Percentiles rank a stretch among this genome's conserved stretches.
phyloP scores from a whole-genome alignment of 2,888 invertebrate genomes.

The Lepidocyrtinus sp. region DNA sequence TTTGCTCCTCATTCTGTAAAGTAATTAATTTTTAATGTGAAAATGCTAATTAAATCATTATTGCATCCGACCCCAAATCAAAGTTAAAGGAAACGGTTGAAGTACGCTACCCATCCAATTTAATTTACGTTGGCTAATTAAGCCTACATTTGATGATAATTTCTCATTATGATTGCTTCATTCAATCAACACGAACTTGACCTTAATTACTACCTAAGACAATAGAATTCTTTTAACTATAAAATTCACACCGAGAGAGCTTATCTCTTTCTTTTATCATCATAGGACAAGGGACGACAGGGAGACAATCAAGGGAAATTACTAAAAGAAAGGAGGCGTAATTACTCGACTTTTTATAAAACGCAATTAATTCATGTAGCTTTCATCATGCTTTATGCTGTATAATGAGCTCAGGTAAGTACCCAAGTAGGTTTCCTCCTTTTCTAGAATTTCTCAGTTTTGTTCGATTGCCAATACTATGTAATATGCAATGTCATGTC shows the following conservation, averaged over 20 bases:
- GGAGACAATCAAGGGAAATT: not conserved
- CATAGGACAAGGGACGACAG: not conserved
- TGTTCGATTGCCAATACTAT: no score
- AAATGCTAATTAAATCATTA: not conserved
- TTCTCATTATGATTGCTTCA: not conserved
- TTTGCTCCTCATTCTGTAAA: slow-evolving; percentile 90
- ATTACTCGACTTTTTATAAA: no score
- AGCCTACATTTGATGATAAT: no score
- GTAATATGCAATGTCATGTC: no score
- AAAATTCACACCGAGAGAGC: slow-evolving; percentile 7
- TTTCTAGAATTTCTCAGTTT: no score
- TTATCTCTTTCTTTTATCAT: not conserved
- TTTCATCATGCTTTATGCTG: no score
- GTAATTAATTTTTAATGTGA: not conserved
- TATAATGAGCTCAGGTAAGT: no score
- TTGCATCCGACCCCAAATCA: not conserved
- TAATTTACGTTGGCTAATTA: not conserved
- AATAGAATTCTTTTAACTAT: not conserved
- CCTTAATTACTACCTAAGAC: slow-evolving; percentile 19
- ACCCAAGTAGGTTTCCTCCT: no score
- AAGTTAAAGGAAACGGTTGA: no score
- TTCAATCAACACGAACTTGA: slow-evolving; percentile 16
- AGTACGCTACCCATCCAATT: not conserved
- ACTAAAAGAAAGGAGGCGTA: no score
- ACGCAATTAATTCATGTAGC: no score